Evolutionary conservation across 2,113 vertebrate genomes (phyloP).

Genomic region (Empidonax traillii): DNA sequence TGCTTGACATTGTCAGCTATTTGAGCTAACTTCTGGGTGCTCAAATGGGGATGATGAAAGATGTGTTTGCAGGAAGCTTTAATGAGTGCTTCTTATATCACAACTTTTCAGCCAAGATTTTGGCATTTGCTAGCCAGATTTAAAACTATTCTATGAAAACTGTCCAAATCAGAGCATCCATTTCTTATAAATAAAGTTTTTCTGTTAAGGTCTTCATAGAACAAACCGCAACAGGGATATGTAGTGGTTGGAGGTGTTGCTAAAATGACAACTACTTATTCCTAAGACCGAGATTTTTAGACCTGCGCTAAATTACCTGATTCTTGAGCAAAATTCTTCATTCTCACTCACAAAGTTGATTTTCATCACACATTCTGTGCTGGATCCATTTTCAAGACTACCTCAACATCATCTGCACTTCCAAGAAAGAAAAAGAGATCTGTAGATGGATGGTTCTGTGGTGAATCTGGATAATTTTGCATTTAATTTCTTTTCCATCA

Average conservation of each 20-base stretch:
- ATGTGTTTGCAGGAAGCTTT: neutral
- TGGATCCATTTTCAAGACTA: neutral
- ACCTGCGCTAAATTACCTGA: neutral
- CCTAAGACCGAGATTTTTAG: neutral
- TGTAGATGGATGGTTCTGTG: neutral
- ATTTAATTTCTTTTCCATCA: neutral
- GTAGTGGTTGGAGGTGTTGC: neutral
- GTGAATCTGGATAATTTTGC: neutral
- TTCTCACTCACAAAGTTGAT: neutral
- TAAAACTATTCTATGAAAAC: neutral
- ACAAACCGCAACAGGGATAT: fast-evolving
- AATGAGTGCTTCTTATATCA: neutral
- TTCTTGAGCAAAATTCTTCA: neutral
- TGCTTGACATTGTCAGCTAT: neutral
- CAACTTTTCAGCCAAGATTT: neutral
- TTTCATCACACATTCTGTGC: neutral
- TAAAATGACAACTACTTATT: neutral
- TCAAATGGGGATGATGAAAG: neutral
- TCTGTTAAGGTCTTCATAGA: neutral
- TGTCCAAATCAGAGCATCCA: neutral
- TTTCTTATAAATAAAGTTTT: neutral
- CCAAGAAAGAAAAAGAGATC: neutral
- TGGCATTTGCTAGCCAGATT: neutral
- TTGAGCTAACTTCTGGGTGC: neutral
- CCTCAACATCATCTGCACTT: neutral